Percentiles rank a stretch among this genome's conserved stretches.
These are phyloP conservation scores for Xenopus petersii DNA, from an alignment of 2,797 vertebrate species.

Conservation along the genomic window DNA sequence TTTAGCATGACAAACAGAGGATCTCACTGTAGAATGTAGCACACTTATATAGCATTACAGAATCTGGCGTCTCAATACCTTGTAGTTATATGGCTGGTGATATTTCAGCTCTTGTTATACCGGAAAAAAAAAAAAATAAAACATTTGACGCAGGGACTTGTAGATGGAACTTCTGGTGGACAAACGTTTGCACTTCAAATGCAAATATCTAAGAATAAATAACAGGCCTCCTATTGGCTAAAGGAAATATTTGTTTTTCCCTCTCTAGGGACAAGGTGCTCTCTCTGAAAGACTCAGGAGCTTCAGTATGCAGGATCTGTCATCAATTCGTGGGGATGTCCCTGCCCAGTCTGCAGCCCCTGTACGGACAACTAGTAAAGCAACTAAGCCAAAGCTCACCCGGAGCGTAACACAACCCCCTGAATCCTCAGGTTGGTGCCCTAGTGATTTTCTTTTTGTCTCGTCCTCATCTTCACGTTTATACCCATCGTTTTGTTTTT, in stretches of 20 bases:
- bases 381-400: constrained; percentile 77
- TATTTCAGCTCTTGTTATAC: too few relatives aligned
- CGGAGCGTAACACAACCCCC: constrained; percentile 87
- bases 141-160: too few relatives aligned
- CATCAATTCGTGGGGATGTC: constrained; percentile 80
- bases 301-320: constrained; percentile 98
- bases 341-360: constrained; percentile 60
- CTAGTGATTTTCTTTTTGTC: not conserved
- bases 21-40: too few relatives aligned
- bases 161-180: too few relatives aligned
- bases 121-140: too few relatives aligned
- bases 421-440: constrained; percentile 70
- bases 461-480: constrained; percentile 1
- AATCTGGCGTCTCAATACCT: too few relatives aligned
- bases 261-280: constrained; percentile 86
- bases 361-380: constrained; percentile 70
- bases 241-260: constrained; percentile 45
- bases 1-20: too few relatives aligned
- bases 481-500: not conserved
- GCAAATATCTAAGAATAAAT: too few relatives aligned
- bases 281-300: constrained; percentile 93
- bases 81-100: too few relatives aligned
- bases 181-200: too few relatives aligned
- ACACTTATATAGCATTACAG: too few relatives aligned
- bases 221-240: too few relatives aligned